These are phyloP conservation scores for Hydrocynus forskahlii DNA, from an alignment of 2,797 vertebrate species.

Conservation along the genomic window DNA sequence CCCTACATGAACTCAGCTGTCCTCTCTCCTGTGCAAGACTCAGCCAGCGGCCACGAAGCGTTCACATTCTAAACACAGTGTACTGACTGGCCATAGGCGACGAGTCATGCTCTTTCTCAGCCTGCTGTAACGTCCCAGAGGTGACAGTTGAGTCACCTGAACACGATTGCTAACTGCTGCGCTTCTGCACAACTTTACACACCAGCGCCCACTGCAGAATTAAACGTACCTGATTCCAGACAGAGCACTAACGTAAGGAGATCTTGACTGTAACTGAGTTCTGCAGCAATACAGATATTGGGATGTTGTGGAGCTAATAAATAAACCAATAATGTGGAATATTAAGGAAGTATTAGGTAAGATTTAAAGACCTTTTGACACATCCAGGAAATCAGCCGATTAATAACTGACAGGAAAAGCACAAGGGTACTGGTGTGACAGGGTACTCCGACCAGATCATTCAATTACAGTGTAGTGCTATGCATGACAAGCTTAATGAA, in stretches of 20 bases:
- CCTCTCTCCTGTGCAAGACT: background rate
- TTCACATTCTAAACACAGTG: slow-evolving; percentile 5
- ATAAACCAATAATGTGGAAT: background rate
- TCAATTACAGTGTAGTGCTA: background rate
- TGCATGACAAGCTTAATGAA: background rate
- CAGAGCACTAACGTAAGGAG: background rate
- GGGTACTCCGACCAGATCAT: background rate
- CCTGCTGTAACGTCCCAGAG: slow-evolving; percentile 6
- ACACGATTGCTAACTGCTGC: background rate
- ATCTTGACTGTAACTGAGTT: background rate
- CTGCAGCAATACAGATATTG: background rate
- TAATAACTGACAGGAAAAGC: background rate
- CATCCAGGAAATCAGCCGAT: background rate
- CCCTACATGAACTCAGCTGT: slow-evolving; percentile 11
- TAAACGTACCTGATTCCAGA: background rate
- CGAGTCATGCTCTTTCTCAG: slow-evolving; percentile 1
- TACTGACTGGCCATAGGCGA: background rate
- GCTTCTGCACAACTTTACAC: slow-evolving; percentile 1
- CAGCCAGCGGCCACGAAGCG: background rate
- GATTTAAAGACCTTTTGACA: background rate
- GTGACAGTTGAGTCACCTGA: slow-evolving; percentile 10
- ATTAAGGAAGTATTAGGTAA: background rate
- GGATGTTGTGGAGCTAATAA: background rate
- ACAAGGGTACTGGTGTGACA: background rate
- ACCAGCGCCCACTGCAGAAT: background rate